A percentile compares a stretch with the other conserved stretches of the same genome.
Evolutionary conservation across 2,797 vertebrate species (phyloP).

Genomic region (Microctenopoma stevenorrisi): DNA sequence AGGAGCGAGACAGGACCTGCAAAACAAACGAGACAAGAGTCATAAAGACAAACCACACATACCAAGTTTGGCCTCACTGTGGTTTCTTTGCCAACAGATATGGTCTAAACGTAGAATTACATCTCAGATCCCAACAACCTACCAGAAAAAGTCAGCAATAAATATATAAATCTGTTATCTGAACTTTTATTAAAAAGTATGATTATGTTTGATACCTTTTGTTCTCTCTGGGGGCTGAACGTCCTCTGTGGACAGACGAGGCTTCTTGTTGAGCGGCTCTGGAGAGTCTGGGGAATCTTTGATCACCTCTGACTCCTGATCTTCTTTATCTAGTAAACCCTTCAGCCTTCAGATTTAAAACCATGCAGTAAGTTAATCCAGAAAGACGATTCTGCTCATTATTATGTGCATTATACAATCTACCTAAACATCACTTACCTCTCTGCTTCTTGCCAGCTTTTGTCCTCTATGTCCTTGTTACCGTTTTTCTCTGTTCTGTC

Average conservation of each 20-base stretch:
- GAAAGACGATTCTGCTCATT: too few relatives aligned
- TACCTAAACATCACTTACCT: conserved; percentile 75
- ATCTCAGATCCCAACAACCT: too few relatives aligned
- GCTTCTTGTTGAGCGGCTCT: conserved; percentile 97
- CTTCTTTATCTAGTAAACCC: conserved; percentile 91
- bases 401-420: not conserved
- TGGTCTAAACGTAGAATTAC: too few relatives aligned
- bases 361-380: too few relatives aligned
- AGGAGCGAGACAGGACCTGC: conserved; percentile 96
- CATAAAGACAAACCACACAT: not conserved
- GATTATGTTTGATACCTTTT: conserved; percentile 85
- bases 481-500: conserved; percentile 91
- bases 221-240: conserved; percentile 88
- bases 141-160: too few relatives aligned
- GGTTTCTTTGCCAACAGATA: not conserved
- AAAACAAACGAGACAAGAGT: not conserved
- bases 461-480: conserved; percentile 93
- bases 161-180: too few relatives aligned
- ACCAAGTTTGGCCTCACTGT: not conserved
- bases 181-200: too few relatives aligned
- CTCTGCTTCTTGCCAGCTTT: conserved; percentile 93
- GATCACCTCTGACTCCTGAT: conserved; percentile 93
- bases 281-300: conserved; percentile 99
- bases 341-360: conserved; percentile 84
- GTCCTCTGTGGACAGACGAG: conserved; percentile 90